Percentiles rank a stretch among this genome's conserved stretches.
phyloP scores from a whole-genome alignment of 2,113 vertebrate genomes.

The Oreotrochilus melanogaster region DNA sequence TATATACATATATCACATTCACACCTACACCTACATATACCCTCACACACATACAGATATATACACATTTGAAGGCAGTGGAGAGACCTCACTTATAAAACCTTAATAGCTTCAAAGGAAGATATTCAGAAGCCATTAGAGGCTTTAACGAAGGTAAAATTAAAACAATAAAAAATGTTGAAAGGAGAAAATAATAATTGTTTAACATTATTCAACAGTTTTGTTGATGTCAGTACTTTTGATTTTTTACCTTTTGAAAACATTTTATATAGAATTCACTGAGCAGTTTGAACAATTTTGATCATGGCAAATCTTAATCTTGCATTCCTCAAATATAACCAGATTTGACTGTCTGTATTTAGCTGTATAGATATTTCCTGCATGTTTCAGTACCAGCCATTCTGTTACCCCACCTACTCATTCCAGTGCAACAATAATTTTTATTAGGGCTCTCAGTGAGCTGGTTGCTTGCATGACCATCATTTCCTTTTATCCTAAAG shows the following conservation, averaged over 20 bases:
- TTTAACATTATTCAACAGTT: neutral
- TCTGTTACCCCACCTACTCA: neutral
- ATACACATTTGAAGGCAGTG: neutral
- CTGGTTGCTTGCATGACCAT: neutral
- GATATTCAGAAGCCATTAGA: neutral
- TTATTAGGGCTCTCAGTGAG: neutral
- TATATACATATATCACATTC: neutral
- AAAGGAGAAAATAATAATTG: neutral
- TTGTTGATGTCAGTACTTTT: neutral
- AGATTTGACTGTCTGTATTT: neutral
- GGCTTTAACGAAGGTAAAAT: neutral
- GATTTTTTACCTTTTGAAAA: neutral
- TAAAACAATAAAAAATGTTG: neutral
- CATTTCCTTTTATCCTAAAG: neutral
- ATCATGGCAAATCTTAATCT: neutral
- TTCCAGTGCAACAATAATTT: neutral
- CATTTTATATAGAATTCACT: neutral
- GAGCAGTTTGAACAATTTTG: neutral
- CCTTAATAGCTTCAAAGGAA: neutral
- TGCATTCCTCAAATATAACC: neutral
- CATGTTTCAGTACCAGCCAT: neutral
- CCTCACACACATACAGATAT: neutral
- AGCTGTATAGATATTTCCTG: neutral
- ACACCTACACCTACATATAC: neutral
- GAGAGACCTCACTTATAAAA: neutral